Percentiles rank a stretch among this genome's conserved stretches.
Conservation (phyloP, 2,113 vertebrate genomes). For the Tor tambroides region DNA sequence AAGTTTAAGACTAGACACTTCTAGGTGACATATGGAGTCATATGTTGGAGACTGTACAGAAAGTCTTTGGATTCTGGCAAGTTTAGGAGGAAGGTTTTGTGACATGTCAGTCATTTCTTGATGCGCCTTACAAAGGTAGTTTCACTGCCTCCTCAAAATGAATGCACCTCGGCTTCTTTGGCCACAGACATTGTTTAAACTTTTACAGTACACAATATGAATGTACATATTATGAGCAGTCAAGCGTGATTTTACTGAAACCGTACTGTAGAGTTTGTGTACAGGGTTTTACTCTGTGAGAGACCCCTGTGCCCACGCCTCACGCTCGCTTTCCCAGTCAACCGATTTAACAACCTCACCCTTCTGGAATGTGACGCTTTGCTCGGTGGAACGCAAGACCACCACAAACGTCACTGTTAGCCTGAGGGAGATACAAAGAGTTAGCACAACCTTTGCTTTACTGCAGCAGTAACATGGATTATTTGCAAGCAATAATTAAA, state of each 20-base stretch:
- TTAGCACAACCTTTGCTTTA: neutral
- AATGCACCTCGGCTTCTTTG: neutral
- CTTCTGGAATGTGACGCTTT: constrained; percentile 68
- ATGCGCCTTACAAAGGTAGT: neutral
- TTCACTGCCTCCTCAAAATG: neutral
- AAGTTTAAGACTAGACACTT: constrained; percentile 44
- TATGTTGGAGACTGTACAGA: neutral
- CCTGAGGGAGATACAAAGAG: constrained; percentile 27
- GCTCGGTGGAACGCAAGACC: constrained; percentile 62
- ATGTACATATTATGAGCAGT: neutral
- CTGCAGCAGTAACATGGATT: neutral
- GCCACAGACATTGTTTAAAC: neutral
- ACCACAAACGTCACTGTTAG: constrained; percentile 61
- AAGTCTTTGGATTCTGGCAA: neutral
- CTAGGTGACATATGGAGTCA: neutral
- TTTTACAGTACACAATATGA: neutral
- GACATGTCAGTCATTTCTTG: neutral
- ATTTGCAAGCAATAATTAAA: neutral
- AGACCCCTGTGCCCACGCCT: constrained; percentile 26
- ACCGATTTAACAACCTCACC: constrained; percentile 55
- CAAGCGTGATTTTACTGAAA: neutral
- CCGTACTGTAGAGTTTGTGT: neutral
- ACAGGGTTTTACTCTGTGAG: constrained; percentile 24
- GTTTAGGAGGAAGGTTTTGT: neutral
- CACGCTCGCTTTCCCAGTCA: constrained; percentile 65